phyloP scores from a whole-genome alignment of 1,140 invertebrate genomes.

The Meloidogyne chitwoodi region DNA sequence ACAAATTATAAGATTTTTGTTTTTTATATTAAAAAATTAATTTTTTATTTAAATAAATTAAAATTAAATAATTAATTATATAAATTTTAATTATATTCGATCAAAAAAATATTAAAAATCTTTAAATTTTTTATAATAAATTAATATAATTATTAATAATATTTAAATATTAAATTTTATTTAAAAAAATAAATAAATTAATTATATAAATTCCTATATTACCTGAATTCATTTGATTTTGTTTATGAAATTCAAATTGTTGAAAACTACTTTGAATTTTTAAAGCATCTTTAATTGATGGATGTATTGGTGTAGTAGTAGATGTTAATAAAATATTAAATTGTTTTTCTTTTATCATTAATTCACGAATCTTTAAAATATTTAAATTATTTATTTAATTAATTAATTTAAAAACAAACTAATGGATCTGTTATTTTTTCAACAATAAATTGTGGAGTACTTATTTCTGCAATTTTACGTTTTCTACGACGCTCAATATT shows the following conservation, averaged over 20 bases:
- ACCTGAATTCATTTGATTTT: constrained; percentile 35
- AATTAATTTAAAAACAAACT: not conserved
- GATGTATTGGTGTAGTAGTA: constrained; percentile 45
- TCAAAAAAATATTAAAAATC: too few relatives aligned
- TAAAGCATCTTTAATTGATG: constrained; percentile 43
- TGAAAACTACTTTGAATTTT: constrained; percentile 15
- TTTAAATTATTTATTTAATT: not conserved
- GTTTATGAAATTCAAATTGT: constrained; percentile 37
- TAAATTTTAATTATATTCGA: too few relatives aligned
- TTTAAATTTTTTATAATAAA: too few relatives aligned
- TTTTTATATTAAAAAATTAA: too few relatives aligned
- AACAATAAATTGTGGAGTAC: constrained; percentile 4
- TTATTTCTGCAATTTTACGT: constrained; percentile 33
- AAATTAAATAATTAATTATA: too few relatives aligned
- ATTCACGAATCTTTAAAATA: constrained; percentile 13
- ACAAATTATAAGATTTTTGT: too few relatives aligned
- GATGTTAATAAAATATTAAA: constrained; percentile 49
- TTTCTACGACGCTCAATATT: constrained; percentile 56
- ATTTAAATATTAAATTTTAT: too few relatives aligned
- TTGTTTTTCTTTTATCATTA: constrained; percentile 47
- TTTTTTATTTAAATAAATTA: too few relatives aligned
- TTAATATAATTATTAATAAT: too few relatives aligned
- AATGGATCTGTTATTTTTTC: constrained; percentile 41
- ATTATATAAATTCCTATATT: too few relatives aligned
- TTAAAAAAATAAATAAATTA: too few relatives aligned